Conservation (phyloP, 1,140 invertebrate species). For the Hyles euphorbiae region DNA sequence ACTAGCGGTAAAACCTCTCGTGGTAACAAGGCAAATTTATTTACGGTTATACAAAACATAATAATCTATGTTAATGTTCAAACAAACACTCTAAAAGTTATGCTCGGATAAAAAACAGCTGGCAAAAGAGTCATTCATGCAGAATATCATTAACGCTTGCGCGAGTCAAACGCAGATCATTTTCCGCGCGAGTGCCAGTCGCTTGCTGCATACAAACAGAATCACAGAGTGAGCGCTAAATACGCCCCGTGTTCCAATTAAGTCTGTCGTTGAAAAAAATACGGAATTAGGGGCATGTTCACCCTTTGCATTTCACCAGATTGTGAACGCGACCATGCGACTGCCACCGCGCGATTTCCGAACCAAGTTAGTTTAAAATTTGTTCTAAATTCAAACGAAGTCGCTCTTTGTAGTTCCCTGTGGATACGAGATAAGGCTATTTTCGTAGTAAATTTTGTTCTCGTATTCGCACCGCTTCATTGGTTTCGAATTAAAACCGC, state of each 20-base stretch:
- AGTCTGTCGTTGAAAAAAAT: conserved; percentile 22
- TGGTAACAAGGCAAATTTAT: no score
- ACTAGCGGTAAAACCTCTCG: no score
- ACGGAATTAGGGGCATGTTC: conserved; percentile 17
- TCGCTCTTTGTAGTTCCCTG: conserved; percentile 19
- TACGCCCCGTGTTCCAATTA: conserved; percentile 31
- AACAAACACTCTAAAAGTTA: conserved; percentile 2
- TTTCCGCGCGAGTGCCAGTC: conserved; percentile 25
- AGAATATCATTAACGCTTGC: conserved; percentile 31
- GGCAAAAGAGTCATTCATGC: conserved; percentile 2
- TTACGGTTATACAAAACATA: no score
- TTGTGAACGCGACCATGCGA: conserved; percentile 19
- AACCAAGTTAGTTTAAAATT: conserved; percentile 30
- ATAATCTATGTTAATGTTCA: not conserved
- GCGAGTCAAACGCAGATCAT: conserved; percentile 31
- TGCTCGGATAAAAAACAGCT: not conserved
- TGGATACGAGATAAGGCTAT: conserved; percentile 23
- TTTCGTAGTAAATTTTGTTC: conserved; percentile 17
- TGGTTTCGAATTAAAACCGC: conserved; percentile 17
- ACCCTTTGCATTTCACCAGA: conserved; percentile 23
- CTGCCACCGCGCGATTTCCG: conserved; percentile 20
- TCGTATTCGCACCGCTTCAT: conserved; percentile 17
- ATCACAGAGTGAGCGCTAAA: conserved; percentile 32
- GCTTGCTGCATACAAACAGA: conserved; percentile 33
- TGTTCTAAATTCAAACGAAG: conserved; percentile 26